A percentile compares a stretch with the other conserved stretches of the same genome.
Evolutionary conservation across 2,797 vertebrate species (phyloP).

Genomic region (Pangasius sanitwongsei): DNA sequence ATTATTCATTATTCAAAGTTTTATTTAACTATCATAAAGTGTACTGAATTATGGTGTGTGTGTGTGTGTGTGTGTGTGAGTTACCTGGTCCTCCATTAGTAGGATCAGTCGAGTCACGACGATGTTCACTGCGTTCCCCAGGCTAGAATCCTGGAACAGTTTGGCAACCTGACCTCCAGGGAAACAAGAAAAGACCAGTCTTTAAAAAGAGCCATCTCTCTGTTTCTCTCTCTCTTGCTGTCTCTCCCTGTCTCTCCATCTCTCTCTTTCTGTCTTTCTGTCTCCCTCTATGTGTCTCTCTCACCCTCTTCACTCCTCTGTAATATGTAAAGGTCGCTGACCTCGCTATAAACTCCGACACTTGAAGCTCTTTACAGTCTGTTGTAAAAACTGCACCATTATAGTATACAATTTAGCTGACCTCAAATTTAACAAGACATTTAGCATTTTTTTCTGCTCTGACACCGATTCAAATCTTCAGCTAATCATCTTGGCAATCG

Average conservation of each 20-base stretch:
- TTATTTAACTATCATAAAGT: not conserved
- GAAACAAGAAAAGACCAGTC: slow-evolving; percentile 99
- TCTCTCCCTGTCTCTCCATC: not conserved
- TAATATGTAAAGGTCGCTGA: slow-evolving; percentile 18
- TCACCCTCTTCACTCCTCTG: not conserved
- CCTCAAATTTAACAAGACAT: not conserved
- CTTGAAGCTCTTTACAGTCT: slow-evolving; percentile 27
- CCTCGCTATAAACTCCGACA: slow-evolving; percentile 38
- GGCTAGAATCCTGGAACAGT: slow-evolving; percentile 99
- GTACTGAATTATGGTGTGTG: not conserved
- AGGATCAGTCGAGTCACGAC: slow-evolving; percentile 96
- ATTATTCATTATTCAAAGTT: not conserved
- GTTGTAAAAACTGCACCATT: slow-evolving; percentile 50
- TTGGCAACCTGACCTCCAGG: slow-evolving; percentile 99
- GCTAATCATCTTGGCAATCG: not conserved
- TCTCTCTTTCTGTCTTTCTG: not conserved
- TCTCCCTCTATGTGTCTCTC: not conserved
- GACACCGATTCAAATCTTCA: not conserved
- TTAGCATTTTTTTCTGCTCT: not conserved
- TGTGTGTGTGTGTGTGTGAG: slow-evolving; percentile 18
- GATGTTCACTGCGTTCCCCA: slow-evolving; percentile 97
- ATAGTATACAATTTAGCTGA: not conserved
- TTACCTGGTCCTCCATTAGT: slow-evolving; percentile 97
- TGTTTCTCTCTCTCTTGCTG: not conserved
- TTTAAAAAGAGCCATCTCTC: slow-evolving; percentile 81